Evolutionary conservation across 1,140 invertebrate species (phyloP).

Genomic region (Notospermus geniculatus): DNA sequence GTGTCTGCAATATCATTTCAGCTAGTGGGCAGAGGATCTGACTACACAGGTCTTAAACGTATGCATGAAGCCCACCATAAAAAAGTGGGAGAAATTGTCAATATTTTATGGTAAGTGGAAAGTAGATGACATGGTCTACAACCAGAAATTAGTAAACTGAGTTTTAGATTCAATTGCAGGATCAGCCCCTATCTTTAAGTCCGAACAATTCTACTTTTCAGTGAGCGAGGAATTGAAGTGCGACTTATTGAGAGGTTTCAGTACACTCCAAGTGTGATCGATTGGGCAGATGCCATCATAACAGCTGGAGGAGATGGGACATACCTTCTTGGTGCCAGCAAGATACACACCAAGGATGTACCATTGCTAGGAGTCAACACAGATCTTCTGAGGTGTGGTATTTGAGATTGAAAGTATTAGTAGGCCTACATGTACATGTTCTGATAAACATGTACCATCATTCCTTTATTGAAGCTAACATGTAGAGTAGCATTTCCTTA

Average conservation of each 20-base stretch:
- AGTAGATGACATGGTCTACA: too few species aligned
- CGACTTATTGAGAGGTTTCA: constrained; percentile 75
- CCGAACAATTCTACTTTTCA: constrained; percentile 28
- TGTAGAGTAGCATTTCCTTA: too few species aligned
- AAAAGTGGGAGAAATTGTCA: constrained; percentile 68
- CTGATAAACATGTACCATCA: too few species aligned
- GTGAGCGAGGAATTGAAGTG: constrained; percentile 68
- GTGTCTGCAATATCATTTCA: constrained; percentile 25
- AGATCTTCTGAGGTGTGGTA: constrained; percentile 71
- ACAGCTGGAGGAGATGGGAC: constrained; percentile 98
- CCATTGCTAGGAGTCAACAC: constrained; percentile 97
- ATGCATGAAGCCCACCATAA: constrained; percentile 78
- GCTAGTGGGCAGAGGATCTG: constrained; percentile 69
- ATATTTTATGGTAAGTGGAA: constrained; percentile 63
- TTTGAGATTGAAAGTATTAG: too few species aligned
- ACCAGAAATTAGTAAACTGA: too few species aligned
- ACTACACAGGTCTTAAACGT: constrained; percentile 74
- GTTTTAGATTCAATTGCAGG: too few species aligned
- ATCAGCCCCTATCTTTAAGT: too few species aligned
- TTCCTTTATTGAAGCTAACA: too few species aligned
- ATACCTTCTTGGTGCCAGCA: constrained; percentile 89
- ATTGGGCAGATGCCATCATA: constrained; percentile 92
- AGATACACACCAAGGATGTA: constrained; percentile 71
- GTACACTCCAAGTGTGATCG: constrained; percentile 68
- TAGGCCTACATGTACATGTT: too few species aligned